These are phyloP conservation scores for Poeciliopsis occidentalis DNA, from an alignment of 2,113 vertebrate genomes.

Conservation along the genomic window DNA sequence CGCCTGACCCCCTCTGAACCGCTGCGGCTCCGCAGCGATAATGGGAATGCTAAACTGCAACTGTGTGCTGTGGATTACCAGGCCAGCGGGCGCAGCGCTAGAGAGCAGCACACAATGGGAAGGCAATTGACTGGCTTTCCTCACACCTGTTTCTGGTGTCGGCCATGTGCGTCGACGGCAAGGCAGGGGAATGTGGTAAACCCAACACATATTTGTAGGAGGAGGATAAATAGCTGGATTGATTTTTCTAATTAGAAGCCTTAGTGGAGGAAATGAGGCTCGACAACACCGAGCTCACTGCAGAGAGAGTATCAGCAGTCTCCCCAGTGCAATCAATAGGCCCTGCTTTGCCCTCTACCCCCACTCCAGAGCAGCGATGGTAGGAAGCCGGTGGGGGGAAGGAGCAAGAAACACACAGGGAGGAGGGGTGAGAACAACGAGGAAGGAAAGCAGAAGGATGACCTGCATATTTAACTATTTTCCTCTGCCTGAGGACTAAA, in stretches of 20 bases:
- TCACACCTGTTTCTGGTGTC: slow-evolving; percentile 55
- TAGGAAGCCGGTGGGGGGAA: slow-evolving; percentile 55
- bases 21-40: slow-evolving; percentile 54
- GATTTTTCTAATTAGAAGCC: slow-evolving; percentile 48
- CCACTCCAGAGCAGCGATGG: slow-evolving; percentile 23
- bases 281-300: slow-evolving; percentile 23
- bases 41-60: slow-evolving; percentile 70
- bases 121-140: slow-evolving; percentile 51
- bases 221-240: slow-evolving; percentile 33
- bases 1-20: slow-evolving; percentile 64
- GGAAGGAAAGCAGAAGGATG: slow-evolving; percentile 22
- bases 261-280: slow-evolving; percentile 53
- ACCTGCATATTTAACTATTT: slow-evolving; percentile 61
- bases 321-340: slow-evolving; percentile 56
- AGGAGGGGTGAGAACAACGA: slow-evolving; percentile 46
- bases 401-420: slow-evolving; percentile 24
- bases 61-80: slow-evolving; percentile 68
- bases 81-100: slow-evolving; percentile 45
- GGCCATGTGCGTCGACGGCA: slow-evolving; percentile 17
- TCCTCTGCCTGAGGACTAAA: slow-evolving; percentile 33
- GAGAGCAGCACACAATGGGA: slow-evolving; percentile 43
- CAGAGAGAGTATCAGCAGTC: slow-evolving; percentile 66
- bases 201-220: slow-evolving; percentile 1
- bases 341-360: slow-evolving; percentile 27
- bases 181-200: slow-evolving; percentile 2